phyloP scores from a whole-genome alignment of 2,113 vertebrate species.

The Triplophysa tibetana region DNA sequence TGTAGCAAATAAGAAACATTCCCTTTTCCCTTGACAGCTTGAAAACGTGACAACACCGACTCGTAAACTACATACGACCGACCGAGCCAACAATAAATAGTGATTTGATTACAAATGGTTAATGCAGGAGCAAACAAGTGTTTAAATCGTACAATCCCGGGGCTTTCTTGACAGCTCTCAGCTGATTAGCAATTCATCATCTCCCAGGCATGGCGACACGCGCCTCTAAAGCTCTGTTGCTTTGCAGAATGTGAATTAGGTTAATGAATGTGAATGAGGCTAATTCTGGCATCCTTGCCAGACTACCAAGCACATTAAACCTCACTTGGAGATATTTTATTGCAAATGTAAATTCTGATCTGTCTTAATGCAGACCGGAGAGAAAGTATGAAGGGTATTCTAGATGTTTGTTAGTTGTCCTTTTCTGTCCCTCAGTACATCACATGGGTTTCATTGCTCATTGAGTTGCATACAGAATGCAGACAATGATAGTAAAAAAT shows the following conservation, averaged over 20 bases:
- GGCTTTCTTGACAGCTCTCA: conserved; percentile 75
- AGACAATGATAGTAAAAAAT: too few species aligned
- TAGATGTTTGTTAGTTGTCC: conserved; percentile 7
- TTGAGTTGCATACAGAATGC: too few species aligned
- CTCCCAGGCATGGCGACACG: conserved; percentile 68
- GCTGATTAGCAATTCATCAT: conserved; percentile 79
- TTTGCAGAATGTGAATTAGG: conserved; percentile 74
- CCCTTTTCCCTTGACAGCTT: conserved; percentile 43
- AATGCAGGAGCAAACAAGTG: conserved; percentile 76
- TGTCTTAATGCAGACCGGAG: conserved; percentile 49
- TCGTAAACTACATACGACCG: conserved; percentile 65
- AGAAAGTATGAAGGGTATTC: conserved; percentile 27
- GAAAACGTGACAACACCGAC: conserved; percentile 56
- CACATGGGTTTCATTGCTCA: too few species aligned
- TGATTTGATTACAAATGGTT: conserved; percentile 77
- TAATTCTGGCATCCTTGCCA: conserved; percentile 75
- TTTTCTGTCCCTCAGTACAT: not conserved
- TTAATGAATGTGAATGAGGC: conserved; percentile 77
- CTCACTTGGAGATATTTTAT: conserved; percentile 59
- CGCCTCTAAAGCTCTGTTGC: conserved; percentile 63
- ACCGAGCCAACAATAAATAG: conserved; percentile 68
- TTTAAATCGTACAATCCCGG: conserved; percentile 70
- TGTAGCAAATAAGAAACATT: conserved; percentile 47
- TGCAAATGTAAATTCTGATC: conserved; percentile 62
- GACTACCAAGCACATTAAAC: conserved; percentile 60